Evolutionary conservation across 2,888 invertebrate genomes (phyloP), one percentile per base, ranked within the genome.

Genomic region (Coronaproctus castanopsis): DNA sequence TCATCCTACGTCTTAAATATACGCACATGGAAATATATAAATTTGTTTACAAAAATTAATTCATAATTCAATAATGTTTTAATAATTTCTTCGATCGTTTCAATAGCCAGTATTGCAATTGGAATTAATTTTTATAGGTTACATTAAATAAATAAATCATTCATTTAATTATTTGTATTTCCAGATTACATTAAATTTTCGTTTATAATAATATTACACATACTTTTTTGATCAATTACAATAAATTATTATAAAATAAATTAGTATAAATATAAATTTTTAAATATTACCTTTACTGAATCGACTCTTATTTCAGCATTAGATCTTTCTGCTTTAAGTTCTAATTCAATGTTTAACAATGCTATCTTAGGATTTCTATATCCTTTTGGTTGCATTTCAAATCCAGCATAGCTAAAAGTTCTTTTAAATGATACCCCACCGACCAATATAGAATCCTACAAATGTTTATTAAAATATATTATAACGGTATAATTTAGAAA

Each of bases 331-430:
- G 98, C 93, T 72, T 98, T 98, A 67, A 98, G 74, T 73, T 98
- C 98, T 64, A 98, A 73, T 73, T 99, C 98, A 65, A 99, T 91
- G 70, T 99, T 99, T 5, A 99, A 78, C 36, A 98, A 72, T 0
- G 97, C 97, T 64, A 99, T 96, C 76, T 87, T 90, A 67, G 93
- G 93, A 64, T 85, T 78, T 18, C 78, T 71, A 70, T 97, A 98
- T 21, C 78, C 80, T 75, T 99, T 99, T 0, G 92, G 95, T 70
- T 98, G 98, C 98, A 99, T 99, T 76, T 99, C 97, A 71, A 99
- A 99, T 10, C 98, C 98, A 64, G 98, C 98, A 71, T 99, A 99
- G 0, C 96, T 95, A 77, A 99, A 99, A 0, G 98, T 97, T 75
- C 99, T 99, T 75, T 98, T 97, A 73, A 99, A 99, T 0, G 97